These are phyloP conservation scores for Eulemur mongoz DNA, from an alignment of 2,797 vertebrate genomes.

Conservation along the genomic window DNA sequence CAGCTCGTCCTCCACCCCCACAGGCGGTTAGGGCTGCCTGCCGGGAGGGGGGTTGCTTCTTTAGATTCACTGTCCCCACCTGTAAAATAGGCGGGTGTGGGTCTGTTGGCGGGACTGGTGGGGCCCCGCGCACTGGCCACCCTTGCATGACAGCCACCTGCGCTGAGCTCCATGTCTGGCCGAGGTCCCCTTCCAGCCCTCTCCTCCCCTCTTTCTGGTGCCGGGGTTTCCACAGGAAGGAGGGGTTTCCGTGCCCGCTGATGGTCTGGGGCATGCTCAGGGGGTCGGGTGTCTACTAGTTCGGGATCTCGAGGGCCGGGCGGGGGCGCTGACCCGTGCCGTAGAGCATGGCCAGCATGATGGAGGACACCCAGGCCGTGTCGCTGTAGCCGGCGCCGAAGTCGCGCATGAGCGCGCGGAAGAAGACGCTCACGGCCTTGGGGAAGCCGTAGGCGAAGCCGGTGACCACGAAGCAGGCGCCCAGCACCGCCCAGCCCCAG, in stretches of 20 bases:
- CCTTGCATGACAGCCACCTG: background rate
- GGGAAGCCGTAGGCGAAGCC: constrained; percentile 91
- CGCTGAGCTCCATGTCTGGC: background rate
- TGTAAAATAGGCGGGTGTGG: background rate
- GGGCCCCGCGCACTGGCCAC: background rate
- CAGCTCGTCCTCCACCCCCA: accelerated
- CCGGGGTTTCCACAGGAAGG: background rate
- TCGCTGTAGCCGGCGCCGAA: constrained; percentile 89
- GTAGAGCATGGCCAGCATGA: constrained; percentile 90
- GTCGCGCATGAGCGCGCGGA: constrained; percentile 88
- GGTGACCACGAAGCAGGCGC: constrained; percentile 88
- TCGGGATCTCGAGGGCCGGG: background rate
- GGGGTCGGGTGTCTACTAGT: background rate
- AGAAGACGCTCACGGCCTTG: constrained; percentile 90
- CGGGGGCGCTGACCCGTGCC: constrained; percentile 84
- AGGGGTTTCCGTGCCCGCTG: background rate
- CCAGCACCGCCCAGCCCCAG: constrained; percentile 88
- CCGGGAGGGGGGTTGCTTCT: background rate
- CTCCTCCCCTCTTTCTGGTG: background rate
- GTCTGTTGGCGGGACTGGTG: background rate
- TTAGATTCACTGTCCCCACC: background rate
- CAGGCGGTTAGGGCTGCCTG: background rate
- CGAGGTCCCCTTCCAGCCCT: background rate
- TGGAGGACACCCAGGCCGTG: constrained; percentile 90
- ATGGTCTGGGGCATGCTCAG: background rate